phyloP scores from a whole-genome alignment of 2,888 invertebrate species.

The Penaeus monodon region DNA sequence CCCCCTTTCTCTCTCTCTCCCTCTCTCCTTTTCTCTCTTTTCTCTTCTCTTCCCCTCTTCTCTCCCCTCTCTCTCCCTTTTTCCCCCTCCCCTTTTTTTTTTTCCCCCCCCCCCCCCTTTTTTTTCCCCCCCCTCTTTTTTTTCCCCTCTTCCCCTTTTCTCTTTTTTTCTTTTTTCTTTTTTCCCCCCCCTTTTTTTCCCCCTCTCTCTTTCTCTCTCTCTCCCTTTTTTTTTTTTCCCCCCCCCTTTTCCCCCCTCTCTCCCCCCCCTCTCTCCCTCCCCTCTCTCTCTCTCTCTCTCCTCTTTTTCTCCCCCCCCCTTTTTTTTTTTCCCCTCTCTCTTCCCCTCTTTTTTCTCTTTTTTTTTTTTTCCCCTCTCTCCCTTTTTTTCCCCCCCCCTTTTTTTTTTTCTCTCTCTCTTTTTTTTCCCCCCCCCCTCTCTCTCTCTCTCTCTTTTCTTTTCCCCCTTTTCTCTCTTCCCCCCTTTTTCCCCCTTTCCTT shows the following conservation, averaged over 20 bases:
- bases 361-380: not conserved
- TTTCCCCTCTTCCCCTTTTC: not conserved
- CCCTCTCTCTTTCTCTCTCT: not conserved
- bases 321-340: no score
- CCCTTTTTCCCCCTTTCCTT: not conserved
- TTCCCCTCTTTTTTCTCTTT: not conserved
- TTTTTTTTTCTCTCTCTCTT: not conserved
- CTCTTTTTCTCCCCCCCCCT: not conserved
- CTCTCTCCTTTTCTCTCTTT: no score
- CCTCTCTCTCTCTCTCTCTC: no score
- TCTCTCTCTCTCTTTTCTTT: not conserved
- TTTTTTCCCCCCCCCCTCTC: not conserved
- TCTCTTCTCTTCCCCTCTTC: no score
- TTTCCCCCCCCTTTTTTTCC: not conserved
- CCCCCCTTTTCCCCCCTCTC: not conserved
- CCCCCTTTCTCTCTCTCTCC: no score
- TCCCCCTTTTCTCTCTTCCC: not conserved
- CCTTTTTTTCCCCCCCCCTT: not conserved
- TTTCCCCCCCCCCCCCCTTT: not conserved
- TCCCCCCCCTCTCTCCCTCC: not conserved
- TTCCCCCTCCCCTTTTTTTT: not conserved
- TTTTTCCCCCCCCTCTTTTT: not conserved
- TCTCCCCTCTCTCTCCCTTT: not conserved
- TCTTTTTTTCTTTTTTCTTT: not conserved
- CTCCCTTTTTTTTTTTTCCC: not conserved